These are phyloP conservation scores for Seriola rivoliana DNA, from an alignment of 2,113 vertebrate genomes.

Conservation along the genomic window DNA sequence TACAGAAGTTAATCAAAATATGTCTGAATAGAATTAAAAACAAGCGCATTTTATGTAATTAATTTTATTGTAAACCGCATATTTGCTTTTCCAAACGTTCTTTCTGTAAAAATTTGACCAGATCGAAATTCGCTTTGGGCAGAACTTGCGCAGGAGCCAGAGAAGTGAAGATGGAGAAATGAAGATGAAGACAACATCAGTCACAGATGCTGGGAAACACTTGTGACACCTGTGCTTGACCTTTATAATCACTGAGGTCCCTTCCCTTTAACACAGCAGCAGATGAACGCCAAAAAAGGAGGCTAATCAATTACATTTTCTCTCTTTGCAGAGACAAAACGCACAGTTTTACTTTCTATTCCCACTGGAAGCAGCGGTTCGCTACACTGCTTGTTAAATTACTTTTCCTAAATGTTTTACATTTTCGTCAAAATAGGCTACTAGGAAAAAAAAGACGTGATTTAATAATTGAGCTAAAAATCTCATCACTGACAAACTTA, in stretches of 20 bases:
- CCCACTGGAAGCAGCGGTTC: too few species aligned
- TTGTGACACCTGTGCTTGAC: conserved; percentile 47
- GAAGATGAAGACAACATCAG: conserved; percentile 3
- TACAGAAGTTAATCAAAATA: background rate
- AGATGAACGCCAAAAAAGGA: background rate
- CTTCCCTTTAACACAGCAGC: background rate
- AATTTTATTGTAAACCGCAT: background rate
- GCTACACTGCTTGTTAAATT: too few species aligned
- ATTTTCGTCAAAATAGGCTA: too few species aligned
- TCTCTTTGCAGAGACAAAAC: background rate
- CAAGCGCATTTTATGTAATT: background rate
- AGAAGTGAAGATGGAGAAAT: conserved; percentile 12
- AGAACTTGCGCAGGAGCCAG: background rate
- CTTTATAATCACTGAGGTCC: background rate
- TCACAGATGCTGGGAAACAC: conserved; percentile 41
- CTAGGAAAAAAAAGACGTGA: too few species aligned
- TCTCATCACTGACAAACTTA: background rate
- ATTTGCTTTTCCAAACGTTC: background rate
- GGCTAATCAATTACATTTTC: background rate
- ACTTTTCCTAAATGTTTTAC: too few species aligned
- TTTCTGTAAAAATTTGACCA: background rate
- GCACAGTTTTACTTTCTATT: too few species aligned
- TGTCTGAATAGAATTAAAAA: background rate
- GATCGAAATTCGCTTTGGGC: background rate
- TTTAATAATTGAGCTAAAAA: too few species aligned